Evolutionary conservation across 2,113 vertebrate species (phyloP), one percentile per base, ranked within the genome.

Genomic region (Chlorodrepanis virens): DNA sequence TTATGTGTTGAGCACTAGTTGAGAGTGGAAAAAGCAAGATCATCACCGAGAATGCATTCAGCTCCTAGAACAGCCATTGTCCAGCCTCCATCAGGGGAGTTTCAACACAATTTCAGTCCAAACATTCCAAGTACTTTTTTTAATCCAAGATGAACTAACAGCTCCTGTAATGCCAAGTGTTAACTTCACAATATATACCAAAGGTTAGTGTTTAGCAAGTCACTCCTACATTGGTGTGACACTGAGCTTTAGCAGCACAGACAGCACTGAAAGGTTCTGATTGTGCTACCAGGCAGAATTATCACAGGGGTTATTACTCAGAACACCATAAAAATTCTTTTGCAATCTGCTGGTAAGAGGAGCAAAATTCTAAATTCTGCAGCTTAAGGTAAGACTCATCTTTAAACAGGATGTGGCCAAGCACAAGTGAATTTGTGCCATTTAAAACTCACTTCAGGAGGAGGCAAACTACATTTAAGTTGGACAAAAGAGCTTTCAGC

Each of bases 401-500:
- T 76, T 78, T 91, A 96, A 92, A 90, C 45, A 94, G 94, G 81
- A 95, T 3, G 50, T 70, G 93, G 95, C 40, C 83, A 86, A 84
- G 56, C 53, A 71, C 57, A 88, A 93, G 82, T 44, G 31, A 84
- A 87, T 81, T 29, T 28, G 44, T 65, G 64, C 90, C 70, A 12
- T 82, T 59, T 72, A 91, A 81, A 91, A 79, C 47, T 59, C 25
- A 25, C 44, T 83, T 69, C 40, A 42, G 63, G 49, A 71, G 37
- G 56, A 76, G 83, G 60, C 13, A 88, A 85, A 86, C 57, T 60
- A 10, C 52, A 11, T 22, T 85, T 91, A 5, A 61, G 8, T 10
- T 54, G 40, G 89, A 96, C 89, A 96, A 86, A 87, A 76, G 50
- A 72, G 75, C 89, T 83, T 95, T 95, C 78, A 97, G 78, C 12